Conservation (phyloP, 2,888 invertebrate genomes). For the Polydrusus tereticollis region DNA sequence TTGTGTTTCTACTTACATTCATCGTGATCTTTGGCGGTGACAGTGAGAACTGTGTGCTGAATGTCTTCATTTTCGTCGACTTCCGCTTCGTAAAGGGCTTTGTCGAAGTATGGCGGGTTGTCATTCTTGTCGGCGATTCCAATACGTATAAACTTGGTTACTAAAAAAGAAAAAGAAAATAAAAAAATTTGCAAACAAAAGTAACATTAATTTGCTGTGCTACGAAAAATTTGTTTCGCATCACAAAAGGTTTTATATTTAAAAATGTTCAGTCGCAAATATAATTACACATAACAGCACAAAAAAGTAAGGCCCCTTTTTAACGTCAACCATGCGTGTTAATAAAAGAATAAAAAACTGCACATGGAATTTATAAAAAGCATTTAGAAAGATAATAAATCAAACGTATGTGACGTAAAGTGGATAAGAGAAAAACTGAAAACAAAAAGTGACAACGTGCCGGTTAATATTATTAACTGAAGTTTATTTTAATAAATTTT, state of each 20-base stretch:
- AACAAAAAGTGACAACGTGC: no score
- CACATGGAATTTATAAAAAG: not conserved
- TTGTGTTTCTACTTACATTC: conserved; percentile 83
- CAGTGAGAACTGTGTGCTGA: conserved; percentile 96
- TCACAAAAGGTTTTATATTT: no score
- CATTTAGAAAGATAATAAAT: conserved; percentile 17
- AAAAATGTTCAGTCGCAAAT: no score
- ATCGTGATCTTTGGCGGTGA: conserved; percentile 99
- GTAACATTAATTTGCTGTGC: no score
- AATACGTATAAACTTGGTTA: conserved; percentile 98
- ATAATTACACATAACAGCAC: no score
- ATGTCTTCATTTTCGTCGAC: conserved; percentile 98
- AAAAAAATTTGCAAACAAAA: no score
- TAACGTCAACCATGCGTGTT: not conserved
- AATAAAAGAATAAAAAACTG: not conserved
- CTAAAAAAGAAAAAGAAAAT: conserved; percentile 69
- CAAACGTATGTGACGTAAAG: conserved; percentile 24
- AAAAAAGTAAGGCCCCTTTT: not conserved
- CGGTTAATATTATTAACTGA: no score
- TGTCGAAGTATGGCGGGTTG: conserved; percentile 98
- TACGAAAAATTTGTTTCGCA: no score
- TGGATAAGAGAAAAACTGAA: not conserved
- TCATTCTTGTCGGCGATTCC: conserved; percentile 99
- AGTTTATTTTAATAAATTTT: no score
- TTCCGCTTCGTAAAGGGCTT: conserved; percentile 95